phyloP scores from a whole-genome alignment of 2,113 vertebrate species.

The Butorides virescens region DNA sequence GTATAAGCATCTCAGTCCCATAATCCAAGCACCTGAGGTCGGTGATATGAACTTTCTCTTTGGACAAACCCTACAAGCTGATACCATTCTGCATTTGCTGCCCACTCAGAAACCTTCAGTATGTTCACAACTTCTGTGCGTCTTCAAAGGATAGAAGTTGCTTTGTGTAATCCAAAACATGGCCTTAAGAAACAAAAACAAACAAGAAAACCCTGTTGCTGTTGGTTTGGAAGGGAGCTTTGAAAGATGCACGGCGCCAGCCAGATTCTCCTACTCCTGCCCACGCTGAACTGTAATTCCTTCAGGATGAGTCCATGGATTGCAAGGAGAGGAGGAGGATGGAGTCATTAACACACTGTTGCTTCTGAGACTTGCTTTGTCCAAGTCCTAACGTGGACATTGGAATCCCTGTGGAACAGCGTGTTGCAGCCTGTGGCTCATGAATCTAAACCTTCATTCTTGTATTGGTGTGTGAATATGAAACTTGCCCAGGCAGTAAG shows the following conservation, averaged over 20 bases:
- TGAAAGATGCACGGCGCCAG: rapidly evolving
- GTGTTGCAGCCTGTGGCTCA: not conserved
- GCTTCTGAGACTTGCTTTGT: not conserved
- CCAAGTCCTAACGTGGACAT: rapidly evolving
- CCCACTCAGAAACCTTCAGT: not conserved
- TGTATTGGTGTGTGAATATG: not conserved
- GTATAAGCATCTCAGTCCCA: not conserved
- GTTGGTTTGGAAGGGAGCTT: not conserved
- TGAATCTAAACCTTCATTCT: not conserved
- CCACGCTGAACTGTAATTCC: not conserved
- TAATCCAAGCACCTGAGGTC: not conserved
- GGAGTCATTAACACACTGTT: not conserved
- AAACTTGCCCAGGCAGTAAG: not conserved
- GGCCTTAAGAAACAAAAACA: not conserved
- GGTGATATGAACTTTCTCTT: not conserved
- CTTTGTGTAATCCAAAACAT: not conserved
- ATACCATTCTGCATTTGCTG: not conserved
- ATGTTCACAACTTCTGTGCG: not conserved
- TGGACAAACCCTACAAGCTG: not conserved
- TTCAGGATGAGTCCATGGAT: not conserved
- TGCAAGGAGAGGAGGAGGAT: not conserved
- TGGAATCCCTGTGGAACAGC: not conserved
- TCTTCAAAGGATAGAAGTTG: not conserved
- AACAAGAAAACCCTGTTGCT: not conserved
- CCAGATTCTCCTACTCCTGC: not conserved